A percentile compares a stretch with the other conserved stretches of the same genome.
Conservation (phyloP, 2,888 invertebrate genomes). For the Linnaemya vulpina region DNA sequence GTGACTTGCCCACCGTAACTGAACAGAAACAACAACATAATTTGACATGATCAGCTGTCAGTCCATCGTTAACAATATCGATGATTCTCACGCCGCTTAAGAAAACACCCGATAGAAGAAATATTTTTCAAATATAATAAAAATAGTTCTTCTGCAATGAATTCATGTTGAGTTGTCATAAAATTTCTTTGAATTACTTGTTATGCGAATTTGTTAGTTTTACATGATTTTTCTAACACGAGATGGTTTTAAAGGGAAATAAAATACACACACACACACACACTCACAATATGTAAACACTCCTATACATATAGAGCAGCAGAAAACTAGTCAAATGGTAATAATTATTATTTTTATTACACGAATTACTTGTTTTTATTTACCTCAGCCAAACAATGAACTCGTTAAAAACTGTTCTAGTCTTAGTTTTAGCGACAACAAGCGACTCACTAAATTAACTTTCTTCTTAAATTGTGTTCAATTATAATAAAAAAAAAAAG, state of each 20-base stretch:
- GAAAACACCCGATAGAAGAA: too few species aligned
- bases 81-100: too few species aligned
- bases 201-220: neutral
- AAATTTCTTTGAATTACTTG: constrained; percentile 30
- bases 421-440: neutral
- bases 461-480: constrained; percentile 33
- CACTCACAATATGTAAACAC: too few species aligned
- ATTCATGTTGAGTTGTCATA: constrained; percentile 31
- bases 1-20: too few species aligned
- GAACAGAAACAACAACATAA: too few species aligned
- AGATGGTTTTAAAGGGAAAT: constrained; percentile 41
- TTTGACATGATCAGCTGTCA: too few species aligned
- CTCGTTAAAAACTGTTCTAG: constrained; percentile 18
- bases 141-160: constrained; percentile 15
- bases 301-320: too few species aligned
- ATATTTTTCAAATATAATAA: neutral
- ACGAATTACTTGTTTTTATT: neutral
- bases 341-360: constrained; percentile 6
- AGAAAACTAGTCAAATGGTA: constrained; percentile 11
- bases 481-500: neutral
- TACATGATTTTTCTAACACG: constrained; percentile 39
- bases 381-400: constrained; percentile 15
- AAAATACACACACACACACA: constrained; percentile 2
- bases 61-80: too few species aligned
- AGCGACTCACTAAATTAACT: constrained; percentile 2